Percentiles rank a stretch among this genome's conserved stretches.
Conservation (phyloP, 2,888 invertebrate species). For the Cyclophora albipunctata region DNA sequence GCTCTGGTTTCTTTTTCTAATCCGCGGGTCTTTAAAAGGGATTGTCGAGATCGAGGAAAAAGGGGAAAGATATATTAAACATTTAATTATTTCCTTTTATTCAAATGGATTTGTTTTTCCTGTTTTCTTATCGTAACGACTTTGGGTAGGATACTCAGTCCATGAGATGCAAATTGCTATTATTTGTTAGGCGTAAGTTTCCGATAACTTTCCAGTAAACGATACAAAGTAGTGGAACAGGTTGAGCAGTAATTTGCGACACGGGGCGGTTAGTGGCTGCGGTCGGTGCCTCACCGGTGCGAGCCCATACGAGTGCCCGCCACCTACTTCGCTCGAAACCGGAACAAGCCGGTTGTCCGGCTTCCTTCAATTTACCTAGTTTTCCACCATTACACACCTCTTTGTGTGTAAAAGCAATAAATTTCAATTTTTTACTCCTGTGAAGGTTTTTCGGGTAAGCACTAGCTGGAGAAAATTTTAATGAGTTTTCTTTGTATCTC, state of each 20-base stretch:
- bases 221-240: slow-evolving; percentile 6
- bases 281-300: slow-evolving; percentile 43
- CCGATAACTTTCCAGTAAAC: background rate
- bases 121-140: too few species aligned
- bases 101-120: too few species aligned
- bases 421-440: slow-evolving; percentile 1
- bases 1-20: slow-evolving; percentile 5
- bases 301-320: slow-evolving; percentile 50
- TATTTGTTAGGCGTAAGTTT: too few species aligned
- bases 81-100: too few species aligned
- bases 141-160: too few species aligned
- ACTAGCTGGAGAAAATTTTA: background rate
- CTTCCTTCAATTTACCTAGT: slow-evolving; percentile 64
- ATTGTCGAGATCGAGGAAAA: background rate
- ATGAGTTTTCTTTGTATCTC: background rate
- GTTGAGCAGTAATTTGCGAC: slow-evolving; percentile 11
- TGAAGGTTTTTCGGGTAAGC: background rate
- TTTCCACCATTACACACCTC: slow-evolving; percentile 26
- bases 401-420: slow-evolving; percentile 2
- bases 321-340: slow-evolving; percentile 53
- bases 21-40: slow-evolving; percentile 4
- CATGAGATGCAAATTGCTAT: too few species aligned
- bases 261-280: slow-evolving; percentile 23
- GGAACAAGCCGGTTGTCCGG: slow-evolving; percentile 58
- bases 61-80: too few species aligned